phyloP scores from a whole-genome alignment of 2,888 invertebrate genomes.

The Platycnemis pennipes region DNA sequence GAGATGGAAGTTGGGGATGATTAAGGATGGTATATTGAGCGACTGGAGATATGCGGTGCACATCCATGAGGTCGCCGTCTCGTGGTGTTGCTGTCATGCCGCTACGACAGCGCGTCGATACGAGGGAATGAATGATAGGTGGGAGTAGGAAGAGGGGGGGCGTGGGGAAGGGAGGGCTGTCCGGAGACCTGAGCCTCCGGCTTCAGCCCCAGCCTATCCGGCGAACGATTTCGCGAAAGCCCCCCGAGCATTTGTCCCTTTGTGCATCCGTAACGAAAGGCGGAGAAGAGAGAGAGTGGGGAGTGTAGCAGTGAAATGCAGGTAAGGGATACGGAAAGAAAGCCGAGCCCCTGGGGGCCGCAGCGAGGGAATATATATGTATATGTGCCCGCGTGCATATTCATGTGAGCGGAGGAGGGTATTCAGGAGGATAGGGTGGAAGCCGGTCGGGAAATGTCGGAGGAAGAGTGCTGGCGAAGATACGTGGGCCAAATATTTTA shows the following conservation, averaged over 20 bases:
- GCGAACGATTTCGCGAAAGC: constrained; percentile 25
- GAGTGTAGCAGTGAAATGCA: not conserved
- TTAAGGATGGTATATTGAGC: not conserved
- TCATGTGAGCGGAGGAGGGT: not conserved
- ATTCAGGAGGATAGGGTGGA: too few relatives aligned
- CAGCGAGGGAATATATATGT: not conserved
- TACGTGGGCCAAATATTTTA: constrained; percentile 31
- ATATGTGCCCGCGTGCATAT: not conserved
- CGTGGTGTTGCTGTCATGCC: not conserved
- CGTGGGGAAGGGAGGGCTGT: not conserved
- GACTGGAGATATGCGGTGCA: too few relatives aligned
- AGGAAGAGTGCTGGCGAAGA: not conserved
- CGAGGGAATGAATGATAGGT: not conserved
- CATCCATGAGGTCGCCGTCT: not conserved
- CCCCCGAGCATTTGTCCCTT: not conserved
- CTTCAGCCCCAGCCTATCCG: not conserved
- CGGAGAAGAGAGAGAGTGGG: not conserved
- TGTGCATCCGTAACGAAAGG: constrained; percentile 49
- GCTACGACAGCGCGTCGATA: not conserved
- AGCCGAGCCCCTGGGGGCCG: not conserved
- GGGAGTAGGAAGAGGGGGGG: not conserved
- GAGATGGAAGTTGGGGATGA: not conserved
- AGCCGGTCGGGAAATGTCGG: not conserved
- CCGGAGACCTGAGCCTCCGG: too few relatives aligned
- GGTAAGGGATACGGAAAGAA: not conserved